Evolutionary conservation across 92 coral and sea anemone species (phyloP).

Genomic region (Meandrina meandrites): DNA sequence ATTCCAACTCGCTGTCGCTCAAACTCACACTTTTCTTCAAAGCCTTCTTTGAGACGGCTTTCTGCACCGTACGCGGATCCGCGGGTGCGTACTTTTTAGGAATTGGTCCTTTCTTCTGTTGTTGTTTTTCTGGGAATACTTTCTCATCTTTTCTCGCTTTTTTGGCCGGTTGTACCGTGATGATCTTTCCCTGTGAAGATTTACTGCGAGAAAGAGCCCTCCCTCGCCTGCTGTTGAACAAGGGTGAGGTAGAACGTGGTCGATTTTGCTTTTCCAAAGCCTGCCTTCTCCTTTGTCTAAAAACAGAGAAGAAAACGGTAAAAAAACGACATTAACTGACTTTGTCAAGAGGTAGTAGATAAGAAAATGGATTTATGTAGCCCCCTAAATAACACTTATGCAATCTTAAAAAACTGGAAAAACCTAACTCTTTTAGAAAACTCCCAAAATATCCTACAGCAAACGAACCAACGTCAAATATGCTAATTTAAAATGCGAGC

Average conservation of each 20-base stretch:
- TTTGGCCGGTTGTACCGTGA: constrained; percentile 40
- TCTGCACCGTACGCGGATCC: background rate
- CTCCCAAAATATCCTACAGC: too few relatives aligned
- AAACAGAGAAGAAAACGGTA: background rate
- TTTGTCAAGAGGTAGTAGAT: background rate
- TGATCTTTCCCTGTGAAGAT: constrained; percentile 21
- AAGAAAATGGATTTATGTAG: too few relatives aligned
- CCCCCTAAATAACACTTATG: too few relatives aligned
- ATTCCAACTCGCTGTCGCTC: constrained; percentile 87
- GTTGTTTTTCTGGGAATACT: background rate
- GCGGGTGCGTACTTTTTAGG: background rate
- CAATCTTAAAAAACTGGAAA: too few relatives aligned
- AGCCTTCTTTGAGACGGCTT: background rate
- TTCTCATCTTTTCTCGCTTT: constrained; percentile 27
- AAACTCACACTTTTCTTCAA: constrained; percentile 26
- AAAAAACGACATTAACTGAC: background rate
- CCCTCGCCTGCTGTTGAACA: constrained; percentile 19
- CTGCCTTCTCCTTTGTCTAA: constrained; percentile 51
- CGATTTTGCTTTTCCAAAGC: constrained; percentile 30
- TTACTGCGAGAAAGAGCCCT: constrained; percentile 13
- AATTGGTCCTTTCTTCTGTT: background rate
- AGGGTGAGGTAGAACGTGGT: constrained; percentile 28
- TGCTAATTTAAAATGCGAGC: too few relatives aligned
- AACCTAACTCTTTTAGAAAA: too few relatives aligned
- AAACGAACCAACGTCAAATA: too few relatives aligned